Percentiles rank a stretch among this genome's conserved stretches.
These are phyloP conservation scores for Xylocampa areola DNA, from an alignment of 2,888 invertebrate genomes.

Conservation along the genomic window DNA sequence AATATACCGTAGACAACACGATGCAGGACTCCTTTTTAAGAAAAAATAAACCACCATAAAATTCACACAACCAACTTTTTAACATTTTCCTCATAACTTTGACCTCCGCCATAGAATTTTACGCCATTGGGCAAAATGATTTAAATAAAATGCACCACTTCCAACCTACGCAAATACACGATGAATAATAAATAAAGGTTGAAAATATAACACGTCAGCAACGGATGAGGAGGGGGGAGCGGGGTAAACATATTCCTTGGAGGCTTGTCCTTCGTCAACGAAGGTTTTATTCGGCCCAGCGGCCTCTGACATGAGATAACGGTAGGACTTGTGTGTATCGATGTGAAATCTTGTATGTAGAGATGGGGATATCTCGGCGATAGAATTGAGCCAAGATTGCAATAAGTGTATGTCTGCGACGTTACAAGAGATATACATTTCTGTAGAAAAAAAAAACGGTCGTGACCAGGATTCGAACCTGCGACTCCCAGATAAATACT, in stretches of 20 bases:
- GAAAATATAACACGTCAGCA: slow-evolving; percentile 41
- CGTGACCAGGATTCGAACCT: too few relatives aligned
- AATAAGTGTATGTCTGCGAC: too few relatives aligned
- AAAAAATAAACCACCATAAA: too few relatives aligned
- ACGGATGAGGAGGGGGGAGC: neutral
- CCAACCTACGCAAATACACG: slow-evolving; percentile 21
- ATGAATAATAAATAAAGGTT: slow-evolving; percentile 55
- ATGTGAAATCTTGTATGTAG: neutral
- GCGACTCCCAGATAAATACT: too few relatives aligned
- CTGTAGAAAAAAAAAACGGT: too few relatives aligned
- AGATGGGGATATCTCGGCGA: too few relatives aligned
- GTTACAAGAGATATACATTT: too few relatives aligned
- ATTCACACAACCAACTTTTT: too few relatives aligned
- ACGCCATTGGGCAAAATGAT: slow-evolving; percentile 1
- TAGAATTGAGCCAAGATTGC: too few relatives aligned
- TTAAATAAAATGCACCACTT: slow-evolving; percentile 16
- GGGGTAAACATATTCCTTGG: slow-evolving; percentile 29
- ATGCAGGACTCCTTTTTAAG: too few relatives aligned
- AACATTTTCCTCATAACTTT: too few relatives aligned
- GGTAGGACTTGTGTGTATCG: neutral
- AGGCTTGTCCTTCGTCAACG: slow-evolving; percentile 27
- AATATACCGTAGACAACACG: too few relatives aligned
- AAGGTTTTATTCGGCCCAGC: slow-evolving; percentile 31
- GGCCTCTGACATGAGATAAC: slow-evolving; percentile 15
- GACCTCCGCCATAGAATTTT: slow-evolving; percentile 5